Base-by-base conservation (phyloP, 2,888 invertebrate genomes). In the Lithophane semibrunnea region DNA sequence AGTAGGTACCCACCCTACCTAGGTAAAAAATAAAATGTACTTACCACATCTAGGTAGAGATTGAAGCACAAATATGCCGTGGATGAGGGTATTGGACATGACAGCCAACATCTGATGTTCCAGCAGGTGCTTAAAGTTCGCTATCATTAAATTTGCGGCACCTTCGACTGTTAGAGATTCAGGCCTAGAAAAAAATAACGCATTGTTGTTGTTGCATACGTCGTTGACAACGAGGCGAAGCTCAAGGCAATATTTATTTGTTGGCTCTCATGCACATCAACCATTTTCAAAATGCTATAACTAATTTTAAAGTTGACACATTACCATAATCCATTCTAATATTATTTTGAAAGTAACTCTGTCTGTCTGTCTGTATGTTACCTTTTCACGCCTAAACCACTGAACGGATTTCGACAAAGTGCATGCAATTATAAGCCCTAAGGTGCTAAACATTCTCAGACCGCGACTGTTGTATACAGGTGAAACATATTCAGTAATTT, bases 81-180 rank as follows among this genome's bases (percentile, higher is more conserved):
- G 88, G 10, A 89, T 72, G 42, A 95, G 68, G 0, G 89, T 78
- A 72, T 92, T 94, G 16, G 92, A 89, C 93, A 96, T 94, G 2
- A 94, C 87, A 2, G 94, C 82, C 3, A 93, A 75, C 13, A 95
- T 90, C 9, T 95, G 93, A 74, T 93, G 90, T 77, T 95, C 93
- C 21, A 96, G 80, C 24, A 94, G 24, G 73, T 94, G 93, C 63
- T 93, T 94, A 86, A 92, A 95, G 82, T 93, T 94, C 1, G 93
- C 88, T 75, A 95, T 92, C 77, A 93, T 75, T 74, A 92, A 82
- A 81, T 92, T 95, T 8, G 93, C 93, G 4, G 94, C 87, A 3
- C 95, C 95, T 86, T 94, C 94, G 0, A 96, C 82, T n/a, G 92
- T 93, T 29, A 96, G 78, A 9, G 92, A 91, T 77, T 93, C 93